Percentiles rank a stretch among this genome's conserved stretches.
These are phyloP conservation scores for Thamnophis elegans DNA, from an alignment of 2,797 vertebrate genomes.

Conservation along the genomic window DNA sequence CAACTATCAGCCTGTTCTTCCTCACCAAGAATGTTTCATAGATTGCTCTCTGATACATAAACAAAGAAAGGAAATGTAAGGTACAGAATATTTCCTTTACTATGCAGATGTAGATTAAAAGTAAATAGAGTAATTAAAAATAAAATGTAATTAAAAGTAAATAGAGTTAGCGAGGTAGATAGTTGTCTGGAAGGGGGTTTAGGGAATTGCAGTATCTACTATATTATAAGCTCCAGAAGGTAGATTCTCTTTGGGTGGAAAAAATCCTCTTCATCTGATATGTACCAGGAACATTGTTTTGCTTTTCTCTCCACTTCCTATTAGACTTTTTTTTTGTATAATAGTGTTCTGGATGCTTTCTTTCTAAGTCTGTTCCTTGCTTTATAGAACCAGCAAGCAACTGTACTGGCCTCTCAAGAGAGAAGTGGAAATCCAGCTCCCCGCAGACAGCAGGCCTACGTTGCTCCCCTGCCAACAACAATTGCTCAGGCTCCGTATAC, in stretches of 20 bases:
- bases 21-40: neutral
- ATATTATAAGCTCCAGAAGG: neutral
- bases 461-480: conserved; percentile 79
- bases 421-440: conserved; percentile 77
- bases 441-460: conserved; percentile 86
- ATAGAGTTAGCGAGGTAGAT: neutral
- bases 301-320: neutral
- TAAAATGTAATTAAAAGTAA: neutral
- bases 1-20: neutral
- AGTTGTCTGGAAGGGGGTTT: neutral
- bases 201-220: neutral
- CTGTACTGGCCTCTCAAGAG: conserved; percentile 83
- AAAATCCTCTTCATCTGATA: neutral
- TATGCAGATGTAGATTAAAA: neutral
- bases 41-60: neutral
- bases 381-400: conserved; percentile 83
- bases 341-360: neutral
- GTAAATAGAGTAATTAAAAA: neutral
- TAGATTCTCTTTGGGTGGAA: neutral
- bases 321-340: neutral
- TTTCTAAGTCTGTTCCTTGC: conserved; percentile 16
- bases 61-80: neutral
- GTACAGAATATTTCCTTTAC: neutral
- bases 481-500: conserved; percentile 87
- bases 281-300: neutral